Evolutionary conservation across 2,888 invertebrate genomes (phyloP), one percentile per base, ranked within the genome.

Genomic region (Ectemnius lituratus): DNA sequence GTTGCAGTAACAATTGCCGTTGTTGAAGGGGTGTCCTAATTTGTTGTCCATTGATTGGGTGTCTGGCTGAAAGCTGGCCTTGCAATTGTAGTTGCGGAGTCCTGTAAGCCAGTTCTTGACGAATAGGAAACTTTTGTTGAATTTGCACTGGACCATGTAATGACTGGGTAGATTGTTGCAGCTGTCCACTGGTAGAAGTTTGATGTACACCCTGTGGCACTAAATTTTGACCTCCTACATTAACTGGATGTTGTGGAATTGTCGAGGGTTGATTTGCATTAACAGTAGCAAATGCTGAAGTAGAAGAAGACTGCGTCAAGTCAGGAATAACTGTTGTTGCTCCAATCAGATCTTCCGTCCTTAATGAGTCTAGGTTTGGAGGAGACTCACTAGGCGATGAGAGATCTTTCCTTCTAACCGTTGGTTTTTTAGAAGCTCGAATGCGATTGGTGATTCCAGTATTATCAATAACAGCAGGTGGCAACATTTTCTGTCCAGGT

Each of bases 131-230:
- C 69, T 90, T 90, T 67, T 89, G 88, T 66, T 88, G 88, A 27
- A 88, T 88, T 88, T 90, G 90, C 86, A 90, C 88, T 87, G 88
- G 89, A 60, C 86, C 85, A 69, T 89, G 88, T 75, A 88, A 75
- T 52, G 85, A 68, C 56, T 83, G 62, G 37, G 84, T 57, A 11
- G 79, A 65, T 72, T 83, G 84, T 37, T 84, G 86, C 20, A 84
- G 73, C 37, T 78, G 82, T 37, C 81, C 84, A 56, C 68, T 71
- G 69, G 81, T 65, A 49, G 83, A 45, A 18, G 80, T 67, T 67
- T 84, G 84, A 67, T 85, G 86, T 11, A 79, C 66, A 5, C 72
- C 27, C 70, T 86, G 87, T 5, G 82, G 72, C 49, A 81, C 66
- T 28, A 83, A 66, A 64, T 77, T 80, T 65, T 83, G 82, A 47